Evolutionary conservation across 2,113 vertebrate species (phyloP), one percentile per base, ranked within the genome.

Genomic region (Reinhardtius hippoglossoides): DNA sequence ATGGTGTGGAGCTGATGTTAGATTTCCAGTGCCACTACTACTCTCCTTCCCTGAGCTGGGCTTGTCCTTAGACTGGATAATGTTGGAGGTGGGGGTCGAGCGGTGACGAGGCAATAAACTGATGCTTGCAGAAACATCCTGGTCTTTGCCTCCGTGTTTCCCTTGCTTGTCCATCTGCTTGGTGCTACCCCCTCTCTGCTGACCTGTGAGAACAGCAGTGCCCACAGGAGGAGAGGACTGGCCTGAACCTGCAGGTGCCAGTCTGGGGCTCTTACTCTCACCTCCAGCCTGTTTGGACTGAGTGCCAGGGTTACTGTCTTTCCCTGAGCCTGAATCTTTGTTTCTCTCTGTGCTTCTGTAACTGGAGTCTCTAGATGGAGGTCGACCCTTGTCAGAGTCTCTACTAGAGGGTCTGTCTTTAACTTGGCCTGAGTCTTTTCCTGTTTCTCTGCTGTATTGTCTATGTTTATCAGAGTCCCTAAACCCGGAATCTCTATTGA

Each of bases 121-220:
- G 59, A 92, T 90, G 71, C 56, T 76, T 18, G 89, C 74, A 4
- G 89, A 88, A 60, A 93, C 91, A 56, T 97, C 95, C 1, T 92
- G 65, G 55, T 95, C 94, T 91, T 95, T 96, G 50, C 91, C 92
- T 21, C 78, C 84, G 0, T 85, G 83, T 85, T 95, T 97, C 23
- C 80, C 89, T 78, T 88, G 89, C 70, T 96, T 98, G 60, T 98
- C 97, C 52, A 87, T 90, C 78, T 94, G 96, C 79, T 95, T 96
- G 73, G 83, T 81, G 0, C 64, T 84, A 67, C 88, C 84, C 56
- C 76, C 69, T 89, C 90, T 91, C 78, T 92, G 93, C 81, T 93
- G 92, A 27, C 89, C 85, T 20, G 93, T 90, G 68, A 93, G 88
- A 68, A 93, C 88, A 54, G 92, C 91, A 7, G 93, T 93, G 46